phyloP scores from a whole-genome alignment of 53 echinoderm and acorn worm species.

The Arbacia lixula region DNA sequence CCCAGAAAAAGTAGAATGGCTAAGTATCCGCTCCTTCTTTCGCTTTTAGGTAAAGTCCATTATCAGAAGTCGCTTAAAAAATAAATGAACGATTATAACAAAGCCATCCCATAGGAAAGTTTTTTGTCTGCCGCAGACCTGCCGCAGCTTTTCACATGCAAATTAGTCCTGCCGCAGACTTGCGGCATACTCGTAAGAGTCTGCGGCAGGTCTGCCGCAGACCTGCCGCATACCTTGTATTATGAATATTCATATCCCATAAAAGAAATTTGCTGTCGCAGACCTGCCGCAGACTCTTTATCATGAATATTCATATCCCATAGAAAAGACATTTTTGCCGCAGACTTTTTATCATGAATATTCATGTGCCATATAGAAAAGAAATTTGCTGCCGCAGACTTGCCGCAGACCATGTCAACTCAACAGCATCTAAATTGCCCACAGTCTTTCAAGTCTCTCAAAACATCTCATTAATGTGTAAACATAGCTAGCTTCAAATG shows the following conservation, averaged over 20 bases:
- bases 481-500: not conserved
- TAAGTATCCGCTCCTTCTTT: too few relatives aligned
- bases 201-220: not conserved
- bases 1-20: too few relatives aligned
- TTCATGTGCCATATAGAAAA: not conserved
- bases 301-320: not conserved
- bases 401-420: too few relatives aligned
- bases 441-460: not conserved
- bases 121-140: not conserved
- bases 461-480: not conserved
- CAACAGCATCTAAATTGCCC: too few relatives aligned
- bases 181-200: not conserved
- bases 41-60: too few relatives aligned
- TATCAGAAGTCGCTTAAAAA: too few relatives aligned
- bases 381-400: too few relatives aligned
- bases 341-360: not conserved
- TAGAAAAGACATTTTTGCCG: not conserved
- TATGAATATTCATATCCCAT: not conserved
- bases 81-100: too few relatives aligned
- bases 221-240: not conserved
- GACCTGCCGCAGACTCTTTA: not conserved
- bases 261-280: too few relatives aligned
- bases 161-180: not conserved
- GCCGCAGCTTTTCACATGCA: not conserved
- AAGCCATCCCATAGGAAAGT: too few relatives aligned